These are phyloP conservation scores for Epinephelus awoara DNA, from an alignment of 2,797 vertebrate species.

Conservation along the genomic window DNA sequence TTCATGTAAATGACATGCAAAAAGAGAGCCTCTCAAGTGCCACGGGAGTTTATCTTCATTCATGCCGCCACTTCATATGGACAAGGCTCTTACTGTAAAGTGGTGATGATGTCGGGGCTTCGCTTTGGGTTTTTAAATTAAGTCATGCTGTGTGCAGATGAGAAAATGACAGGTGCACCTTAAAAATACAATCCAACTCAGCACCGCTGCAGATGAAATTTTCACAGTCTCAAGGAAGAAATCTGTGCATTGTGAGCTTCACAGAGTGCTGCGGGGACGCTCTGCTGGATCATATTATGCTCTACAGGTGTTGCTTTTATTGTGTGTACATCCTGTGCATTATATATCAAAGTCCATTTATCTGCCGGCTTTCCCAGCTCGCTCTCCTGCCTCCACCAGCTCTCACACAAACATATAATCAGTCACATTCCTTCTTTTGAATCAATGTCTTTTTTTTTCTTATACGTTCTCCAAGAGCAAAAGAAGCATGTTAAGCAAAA, in stretches of 20 bases:
- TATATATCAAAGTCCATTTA: slow-evolving; percentile 13
- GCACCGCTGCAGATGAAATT: background rate
- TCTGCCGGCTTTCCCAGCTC: slow-evolving; percentile 11
- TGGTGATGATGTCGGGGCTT: background rate
- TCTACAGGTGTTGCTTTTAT: slow-evolving; percentile 30
- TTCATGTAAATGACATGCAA: slow-evolving; percentile 47
- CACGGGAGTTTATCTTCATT: slow-evolving; percentile 44
- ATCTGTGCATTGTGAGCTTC: background rate
- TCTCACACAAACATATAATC: slow-evolving; percentile 18
- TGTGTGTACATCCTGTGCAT: slow-evolving; percentile 2
- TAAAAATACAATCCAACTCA: background rate
- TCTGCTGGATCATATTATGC: slow-evolving; percentile 8
- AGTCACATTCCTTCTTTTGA: slow-evolving; percentile 18
- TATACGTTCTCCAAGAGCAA: no score
- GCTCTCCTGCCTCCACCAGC: slow-evolving; percentile 1
- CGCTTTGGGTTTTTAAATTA: background rate
- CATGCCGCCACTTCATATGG: slow-evolving; percentile 37
- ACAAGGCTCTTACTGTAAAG: slow-evolving; percentile 12
- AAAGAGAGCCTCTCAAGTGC: slow-evolving; percentile 17
- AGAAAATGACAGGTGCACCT: background rate
- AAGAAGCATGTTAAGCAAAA: no score
- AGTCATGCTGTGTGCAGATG: background rate
- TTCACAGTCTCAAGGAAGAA: background rate
- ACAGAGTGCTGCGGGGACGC: slow-evolving; percentile 14
- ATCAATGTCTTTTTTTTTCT: background rate